Percentiles rank a stretch among this genome's conserved stretches.
Evolutionary conservation across 2,888 invertebrate genomes (phyloP).

Genomic region (Pterostichus niger): DNA sequence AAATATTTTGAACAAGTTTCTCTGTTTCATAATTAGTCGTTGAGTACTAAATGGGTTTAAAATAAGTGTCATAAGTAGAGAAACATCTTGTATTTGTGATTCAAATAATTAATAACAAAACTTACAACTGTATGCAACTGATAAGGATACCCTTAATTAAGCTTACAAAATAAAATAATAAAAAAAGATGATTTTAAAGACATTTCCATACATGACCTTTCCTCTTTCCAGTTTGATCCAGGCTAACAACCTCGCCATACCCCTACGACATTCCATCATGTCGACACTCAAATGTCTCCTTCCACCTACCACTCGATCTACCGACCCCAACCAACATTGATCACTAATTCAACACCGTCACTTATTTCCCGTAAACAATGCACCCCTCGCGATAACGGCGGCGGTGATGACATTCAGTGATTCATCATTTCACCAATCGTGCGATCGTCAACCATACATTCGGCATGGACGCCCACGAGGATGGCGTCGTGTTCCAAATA

Average conservation of each 20-base stretch:
- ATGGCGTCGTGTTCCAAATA: too few species aligned
- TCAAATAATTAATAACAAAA: too few species aligned
- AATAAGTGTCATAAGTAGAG: too few species aligned
- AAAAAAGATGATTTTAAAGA: too few species aligned
- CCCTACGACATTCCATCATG: background rate
- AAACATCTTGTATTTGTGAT: too few species aligned
- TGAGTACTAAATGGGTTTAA: too few species aligned
- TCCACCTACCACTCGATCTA: background rate
- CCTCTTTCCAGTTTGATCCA: background rate
- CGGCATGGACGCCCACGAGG: too few species aligned
- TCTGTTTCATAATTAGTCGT: too few species aligned
- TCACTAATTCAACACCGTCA: conserved; percentile 15
- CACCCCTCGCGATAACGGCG: background rate
- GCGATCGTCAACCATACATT: background rate
- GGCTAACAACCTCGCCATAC: background rate
- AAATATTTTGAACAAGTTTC: too few species aligned
- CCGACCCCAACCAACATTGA: background rate
- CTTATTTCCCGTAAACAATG: conserved; percentile 12
- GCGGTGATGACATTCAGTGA: background rate
- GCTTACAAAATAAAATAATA: too few species aligned
- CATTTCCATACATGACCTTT: conserved; percentile 1
- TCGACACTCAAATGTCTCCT: background rate
- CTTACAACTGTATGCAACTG: too few species aligned
- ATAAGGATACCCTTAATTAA: too few species aligned
- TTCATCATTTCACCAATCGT: background rate